Percentiles rank a stretch among this genome's conserved stretches.
Evolutionary conservation across 2,888 invertebrate genomes (phyloP).

Genomic region (Hemaris fuciformis): DNA sequence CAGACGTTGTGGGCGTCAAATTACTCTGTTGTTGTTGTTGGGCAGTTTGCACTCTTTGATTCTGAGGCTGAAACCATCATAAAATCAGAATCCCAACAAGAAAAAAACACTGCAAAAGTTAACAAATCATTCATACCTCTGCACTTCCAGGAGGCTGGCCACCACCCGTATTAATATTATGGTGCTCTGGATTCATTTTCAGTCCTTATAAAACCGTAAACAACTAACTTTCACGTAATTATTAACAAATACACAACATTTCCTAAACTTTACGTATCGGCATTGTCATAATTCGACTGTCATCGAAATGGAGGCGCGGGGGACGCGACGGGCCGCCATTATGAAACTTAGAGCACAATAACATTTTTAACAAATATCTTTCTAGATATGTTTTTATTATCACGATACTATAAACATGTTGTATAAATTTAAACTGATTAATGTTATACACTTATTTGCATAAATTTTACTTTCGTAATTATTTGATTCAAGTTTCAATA

Average conservation of each 20-base stretch:
- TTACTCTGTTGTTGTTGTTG: slow-evolving; percentile 68
- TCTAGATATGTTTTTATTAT: slow-evolving; percentile 9
- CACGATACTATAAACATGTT: slow-evolving; percentile 25
- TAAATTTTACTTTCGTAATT: slow-evolving; percentile 24
- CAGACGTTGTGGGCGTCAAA: slow-evolving; percentile 78
- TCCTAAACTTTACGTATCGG: slow-evolving; percentile 71
- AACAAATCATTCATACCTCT: slow-evolving; percentile 68
- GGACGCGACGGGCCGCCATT: slow-evolving; percentile 86
- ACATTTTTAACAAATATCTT: slow-evolving; percentile 57
- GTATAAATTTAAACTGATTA: not conserved
- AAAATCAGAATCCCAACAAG: slow-evolving; percentile 42
- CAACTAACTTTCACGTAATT: slow-evolving; percentile 48
- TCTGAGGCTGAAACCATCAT: slow-evolving; percentile 62
- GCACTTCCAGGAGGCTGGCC: slow-evolving; percentile 80
- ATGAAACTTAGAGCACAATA: slow-evolving; percentile 80
- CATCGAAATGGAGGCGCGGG: slow-evolving; percentile 84
- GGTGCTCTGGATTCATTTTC: slow-evolving; percentile 78
- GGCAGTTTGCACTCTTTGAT: slow-evolving; percentile 62
- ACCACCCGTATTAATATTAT: slow-evolving; percentile 82
- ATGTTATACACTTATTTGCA: not conserved
- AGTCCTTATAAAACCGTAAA: slow-evolving; percentile 46
- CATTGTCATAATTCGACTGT: slow-evolving; percentile 83
- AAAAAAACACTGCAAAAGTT: slow-evolving; percentile 41
- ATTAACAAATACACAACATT: slow-evolving; percentile 70
- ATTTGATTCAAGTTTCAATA: slow-evolving; percentile 30